Conservation (phyloP, 2,888 invertebrate genomes). For the Ophioninae sp. region DNA sequence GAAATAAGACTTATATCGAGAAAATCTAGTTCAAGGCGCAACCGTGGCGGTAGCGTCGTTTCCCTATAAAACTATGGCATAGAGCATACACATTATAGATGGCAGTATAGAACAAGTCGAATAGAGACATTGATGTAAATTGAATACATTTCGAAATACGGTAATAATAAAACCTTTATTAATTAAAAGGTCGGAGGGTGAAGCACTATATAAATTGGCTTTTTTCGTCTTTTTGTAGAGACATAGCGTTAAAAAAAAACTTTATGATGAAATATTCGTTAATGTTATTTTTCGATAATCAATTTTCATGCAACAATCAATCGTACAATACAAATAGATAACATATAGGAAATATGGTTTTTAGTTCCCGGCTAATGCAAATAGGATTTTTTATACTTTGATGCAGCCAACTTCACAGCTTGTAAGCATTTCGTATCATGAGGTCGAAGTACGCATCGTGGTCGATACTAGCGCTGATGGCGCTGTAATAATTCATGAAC, state of each 20-base stretch:
- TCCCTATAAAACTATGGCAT: too few relatives aligned
- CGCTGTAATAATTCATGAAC: constrained; percentile 96
- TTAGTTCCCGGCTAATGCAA: neutral
- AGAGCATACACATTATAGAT: too few relatives aligned
- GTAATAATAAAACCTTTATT: neutral
- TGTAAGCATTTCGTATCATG: constrained; percentile 96
- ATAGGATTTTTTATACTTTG: neutral
- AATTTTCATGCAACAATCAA: neutral
- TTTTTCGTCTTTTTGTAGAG: neutral
- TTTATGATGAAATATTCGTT: neutral
- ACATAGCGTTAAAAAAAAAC: neutral
- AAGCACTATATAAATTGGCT: neutral
- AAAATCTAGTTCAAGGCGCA: too few relatives aligned
- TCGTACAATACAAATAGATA: neutral
- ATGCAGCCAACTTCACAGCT: constrained; percentile 85
- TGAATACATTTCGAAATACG: neutral
- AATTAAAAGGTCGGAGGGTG: neutral
- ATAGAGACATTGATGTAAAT: neutral
- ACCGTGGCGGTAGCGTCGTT: too few relatives aligned
- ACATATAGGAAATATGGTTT: neutral
- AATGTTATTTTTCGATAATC: neutral
- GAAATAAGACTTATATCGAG: too few relatives aligned
- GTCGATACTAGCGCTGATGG: constrained; percentile 96
- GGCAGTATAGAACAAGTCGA: too few relatives aligned
- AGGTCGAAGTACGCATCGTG: constrained; percentile 96